Conservation (phyloP, 2,888 invertebrate genomes). For the Leptinotarsa peninsularis region DNA sequence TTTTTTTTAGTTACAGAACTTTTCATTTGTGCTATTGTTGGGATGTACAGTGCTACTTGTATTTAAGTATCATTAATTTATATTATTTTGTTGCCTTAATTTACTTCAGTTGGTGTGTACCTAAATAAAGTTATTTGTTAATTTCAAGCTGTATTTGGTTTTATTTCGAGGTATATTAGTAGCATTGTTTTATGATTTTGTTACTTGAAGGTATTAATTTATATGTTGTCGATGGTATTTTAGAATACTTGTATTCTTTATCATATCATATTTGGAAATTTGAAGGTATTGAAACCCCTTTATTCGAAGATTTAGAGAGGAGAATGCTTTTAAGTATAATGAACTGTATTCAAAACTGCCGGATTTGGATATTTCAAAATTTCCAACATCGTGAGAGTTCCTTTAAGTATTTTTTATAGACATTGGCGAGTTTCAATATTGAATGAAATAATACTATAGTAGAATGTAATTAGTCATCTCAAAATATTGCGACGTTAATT, state of each 20-base stretch:
- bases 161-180: conserved; percentile 32
- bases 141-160: conserved; percentile 41
- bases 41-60: conserved; percentile 56
- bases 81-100: conserved; percentile 59
- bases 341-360: not conserved
- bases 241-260: not conserved
- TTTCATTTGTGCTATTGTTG: conserved; percentile 47
- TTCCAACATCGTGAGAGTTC: not conserved
- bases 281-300: not conserved
- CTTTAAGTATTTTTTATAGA: not conserved
- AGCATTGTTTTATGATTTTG: conserved; percentile 9
- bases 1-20: conserved; percentile 36
- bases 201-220: not conserved
- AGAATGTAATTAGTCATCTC: conserved; percentile 9
- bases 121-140: conserved; percentile 57
- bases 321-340: not conserved
- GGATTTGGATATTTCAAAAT: not conserved
- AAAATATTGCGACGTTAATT: not conserved
- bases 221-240: not conserved
- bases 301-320: not conserved
- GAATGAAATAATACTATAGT: not conserved
- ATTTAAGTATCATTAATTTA: conserved; percentile 59
- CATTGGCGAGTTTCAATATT: not conserved
- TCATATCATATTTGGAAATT: not conserved
- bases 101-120: conserved; percentile 56